Percentiles rank a stretch among this genome's conserved stretches.
Evolutionary conservation across 30 jellyfish, hydroid and myxozoan genomes (phyloP).

Genomic region (Mastigias papua): DNA sequence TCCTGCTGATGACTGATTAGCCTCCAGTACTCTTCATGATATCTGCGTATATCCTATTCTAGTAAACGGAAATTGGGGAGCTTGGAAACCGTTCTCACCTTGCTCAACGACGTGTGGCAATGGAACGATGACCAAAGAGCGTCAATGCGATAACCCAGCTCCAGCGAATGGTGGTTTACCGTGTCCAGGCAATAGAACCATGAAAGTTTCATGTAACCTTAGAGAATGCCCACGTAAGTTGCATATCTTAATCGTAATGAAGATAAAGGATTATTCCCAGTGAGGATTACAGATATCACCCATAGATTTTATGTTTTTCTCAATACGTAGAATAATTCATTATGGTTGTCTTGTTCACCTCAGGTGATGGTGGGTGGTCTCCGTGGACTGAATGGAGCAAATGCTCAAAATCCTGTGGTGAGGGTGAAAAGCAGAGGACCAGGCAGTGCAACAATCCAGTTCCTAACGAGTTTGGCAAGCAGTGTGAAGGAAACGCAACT

Average conservation of each 20-base stretch:
- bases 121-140: conserved; percentile 74
- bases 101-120: conserved; percentile 91
- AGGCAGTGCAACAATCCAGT: conserved; percentile 92
- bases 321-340: too few species aligned
- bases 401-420: conserved; percentile 90
- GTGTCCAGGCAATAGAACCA: conserved; percentile 84
- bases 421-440: conserved; percentile 73
- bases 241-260: background rate
- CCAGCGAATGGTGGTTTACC: conserved; percentile 81
- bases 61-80: conserved; percentile 92
- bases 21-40: background rate
- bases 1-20: too few species aligned
- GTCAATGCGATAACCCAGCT: conserved; percentile 85
- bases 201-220: conserved; percentile 48
- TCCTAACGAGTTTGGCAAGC: conserved; percentile 78
- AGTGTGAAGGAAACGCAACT: conserved; percentile 73
- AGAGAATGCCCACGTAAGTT: conserved; percentile 79
- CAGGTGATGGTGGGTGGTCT: conserved; percentile 92
- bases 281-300: background rate
- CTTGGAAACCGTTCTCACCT: conserved; percentile 76
- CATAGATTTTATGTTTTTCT: background rate
- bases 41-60: background rate
- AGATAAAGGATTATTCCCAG: background rate
- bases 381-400: conserved; percentile 80
- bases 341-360: background rate